phyloP scores from a whole-genome alignment of 1,140 invertebrate genomes.

The Nylanderia fulva region DNA sequence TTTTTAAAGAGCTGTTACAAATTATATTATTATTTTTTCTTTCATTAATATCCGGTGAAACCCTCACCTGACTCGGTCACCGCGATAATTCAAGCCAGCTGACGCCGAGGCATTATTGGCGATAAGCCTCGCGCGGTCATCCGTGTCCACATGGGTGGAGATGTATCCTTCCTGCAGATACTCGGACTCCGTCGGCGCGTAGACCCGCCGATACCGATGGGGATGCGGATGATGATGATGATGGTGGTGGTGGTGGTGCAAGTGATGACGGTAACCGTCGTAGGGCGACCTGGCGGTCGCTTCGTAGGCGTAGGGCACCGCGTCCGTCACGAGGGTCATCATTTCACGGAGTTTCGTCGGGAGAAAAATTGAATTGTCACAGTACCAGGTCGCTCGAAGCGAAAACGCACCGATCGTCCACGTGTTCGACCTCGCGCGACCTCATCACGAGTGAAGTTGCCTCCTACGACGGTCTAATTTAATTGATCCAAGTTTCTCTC shows the following conservation, averaged over 20 bases:
- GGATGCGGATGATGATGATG: slow-evolving; percentile 55
- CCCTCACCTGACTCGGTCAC: slow-evolving; percentile 78
- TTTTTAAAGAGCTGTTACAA: too few relatives aligned
- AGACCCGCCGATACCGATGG: slow-evolving; percentile 74
- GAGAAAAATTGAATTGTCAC: not conserved
- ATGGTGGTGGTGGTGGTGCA: slow-evolving; percentile 70
- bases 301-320: slow-evolving; percentile 81
- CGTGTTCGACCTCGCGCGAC: slow-evolving; percentile 15
- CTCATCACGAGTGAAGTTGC: slow-evolving; percentile 25
- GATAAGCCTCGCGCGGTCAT: slow-evolving; percentile 73
- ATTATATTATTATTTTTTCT: too few relatives aligned
- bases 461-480: not conserved
- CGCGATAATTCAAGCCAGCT: slow-evolving; percentile 75
- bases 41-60: too few relatives aligned
- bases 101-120: slow-evolving; percentile 73
- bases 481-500: not conserved
- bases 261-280: slow-evolving; percentile 80
- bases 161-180: slow-evolving; percentile 76
- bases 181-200: slow-evolving; percentile 74
- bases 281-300: slow-evolving; percentile 76
- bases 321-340: slow-evolving; percentile 85
- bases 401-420: slow-evolving; percentile 32
- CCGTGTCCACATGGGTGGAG: slow-evolving; percentile 68
- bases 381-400: not conserved
- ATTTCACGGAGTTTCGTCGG: slow-evolving; percentile 75